Evolutionary conservation across 2,888 invertebrate species (phyloP).

Genomic region (Melikaiella ostensackeni): DNA sequence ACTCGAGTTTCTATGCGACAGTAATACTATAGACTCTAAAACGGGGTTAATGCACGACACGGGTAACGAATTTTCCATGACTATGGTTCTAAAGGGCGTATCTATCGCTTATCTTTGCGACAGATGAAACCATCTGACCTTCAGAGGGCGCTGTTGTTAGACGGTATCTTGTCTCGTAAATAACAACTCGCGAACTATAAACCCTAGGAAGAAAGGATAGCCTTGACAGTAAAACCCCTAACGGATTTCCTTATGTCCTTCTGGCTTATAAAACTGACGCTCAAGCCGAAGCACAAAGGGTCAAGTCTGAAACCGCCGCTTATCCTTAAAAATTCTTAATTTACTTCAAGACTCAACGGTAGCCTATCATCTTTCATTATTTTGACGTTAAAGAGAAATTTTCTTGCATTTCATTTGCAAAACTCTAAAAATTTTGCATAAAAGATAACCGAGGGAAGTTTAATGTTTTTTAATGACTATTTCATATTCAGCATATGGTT

Average conservation of each 20-base stretch:
- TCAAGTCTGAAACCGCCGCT: not conserved
- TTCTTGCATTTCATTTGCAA: not conserved
- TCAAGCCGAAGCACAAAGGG: slow-evolving; percentile 10
- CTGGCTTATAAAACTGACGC: slow-evolving; percentile 7
- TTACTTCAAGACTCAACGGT: not conserved
- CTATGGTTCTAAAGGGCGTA: not conserved
- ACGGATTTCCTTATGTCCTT: slow-evolving; percentile 24
- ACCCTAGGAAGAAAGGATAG: slow-evolving; percentile 22
- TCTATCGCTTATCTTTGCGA: slow-evolving; percentile 5
- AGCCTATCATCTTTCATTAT: slow-evolving; percentile 23
- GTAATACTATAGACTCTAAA: not conserved
- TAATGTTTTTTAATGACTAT: not conserved
- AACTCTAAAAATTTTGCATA: not conserved
- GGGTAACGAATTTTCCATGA: not conserved
- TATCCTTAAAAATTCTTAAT: slow-evolving; percentile 1
- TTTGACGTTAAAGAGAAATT: slow-evolving; percentile 1
- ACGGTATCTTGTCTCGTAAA: slow-evolving; percentile 35
- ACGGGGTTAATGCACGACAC: not conserved
- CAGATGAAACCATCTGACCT: slow-evolving; percentile 25
- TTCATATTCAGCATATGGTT: not conserved
- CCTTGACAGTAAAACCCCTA: slow-evolving; percentile 37
- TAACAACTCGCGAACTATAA: slow-evolving; percentile 38
- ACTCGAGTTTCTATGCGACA: not conserved
- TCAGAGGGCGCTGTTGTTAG: slow-evolving; percentile 1
- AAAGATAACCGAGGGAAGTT: not conserved